phyloP scores from a whole-genome alignment of 2,888 invertebrate species.

The Drosophila aldrichi region DNA sequence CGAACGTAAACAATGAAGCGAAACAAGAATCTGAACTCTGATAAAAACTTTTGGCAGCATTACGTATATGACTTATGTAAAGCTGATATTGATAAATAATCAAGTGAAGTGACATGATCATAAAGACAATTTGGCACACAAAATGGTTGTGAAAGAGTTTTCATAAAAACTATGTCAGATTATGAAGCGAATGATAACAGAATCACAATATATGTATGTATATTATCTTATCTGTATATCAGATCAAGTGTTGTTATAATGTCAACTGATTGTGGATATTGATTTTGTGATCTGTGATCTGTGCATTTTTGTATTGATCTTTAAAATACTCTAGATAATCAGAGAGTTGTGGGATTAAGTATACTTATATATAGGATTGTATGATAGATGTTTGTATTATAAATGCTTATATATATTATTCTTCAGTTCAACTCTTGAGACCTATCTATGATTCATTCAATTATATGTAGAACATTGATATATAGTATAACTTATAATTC shows the following conservation, averaged over 20 bases:
- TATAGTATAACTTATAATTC: too few species aligned
- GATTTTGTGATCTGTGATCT: background rate
- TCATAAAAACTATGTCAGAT: background rate
- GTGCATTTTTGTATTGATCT: background rate
- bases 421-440: background rate
- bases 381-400: background rate
- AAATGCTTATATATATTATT: background rate
- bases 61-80: slow-evolving; percentile 12
- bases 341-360: background rate
- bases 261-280: background rate
- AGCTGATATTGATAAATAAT: slow-evolving; percentile 5
- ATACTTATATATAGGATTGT: background rate
- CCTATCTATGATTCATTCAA: background rate
- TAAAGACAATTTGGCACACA: background rate
- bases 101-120: background rate
- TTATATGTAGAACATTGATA: background rate
- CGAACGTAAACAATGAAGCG: slow-evolving; percentile 53
- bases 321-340: background rate
- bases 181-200: background rate
- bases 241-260: background rate
- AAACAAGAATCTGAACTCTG: slow-evolving; percentile 24
- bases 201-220: background rate
- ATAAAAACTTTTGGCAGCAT: slow-evolving; percentile 14
- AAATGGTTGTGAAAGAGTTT: background rate
- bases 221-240: background rate